A percentile compares a stretch with the other conserved stretches of the same genome.
phyloP scores from a whole-genome alignment of 1,140 invertebrate species.

The Brachionus rubens region DNA sequence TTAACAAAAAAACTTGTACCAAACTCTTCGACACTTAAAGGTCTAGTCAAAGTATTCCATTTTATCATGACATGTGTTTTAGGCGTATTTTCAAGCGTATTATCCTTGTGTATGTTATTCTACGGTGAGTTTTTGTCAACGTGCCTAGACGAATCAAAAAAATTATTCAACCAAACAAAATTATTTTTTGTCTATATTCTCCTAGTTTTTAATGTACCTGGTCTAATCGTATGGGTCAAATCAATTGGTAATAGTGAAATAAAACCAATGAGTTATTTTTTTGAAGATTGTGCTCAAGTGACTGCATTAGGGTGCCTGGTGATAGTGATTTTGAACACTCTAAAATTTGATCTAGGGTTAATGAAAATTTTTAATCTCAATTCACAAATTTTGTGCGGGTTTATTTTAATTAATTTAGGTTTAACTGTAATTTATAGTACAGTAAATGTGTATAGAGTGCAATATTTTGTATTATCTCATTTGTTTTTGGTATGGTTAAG shows the following conservation, averaged over 20 bases:
- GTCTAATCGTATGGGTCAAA: conserved; percentile 34
- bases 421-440: not conserved
- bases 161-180: conserved; percentile 7
- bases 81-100: not conserved
- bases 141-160: not conserved
- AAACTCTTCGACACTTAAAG: not conserved
- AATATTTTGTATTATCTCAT: conserved; percentile 7
- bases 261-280: not conserved
- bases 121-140: conserved; percentile 8
- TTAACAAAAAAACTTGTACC: not conserved
- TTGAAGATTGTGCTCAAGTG: conserved; percentile 5
- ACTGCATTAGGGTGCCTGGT: not conserved
- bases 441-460: conserved; percentile 10
- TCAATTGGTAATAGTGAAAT: conserved; percentile 5
- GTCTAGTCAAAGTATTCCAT: not conserved
- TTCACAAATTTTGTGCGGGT: not conserved
- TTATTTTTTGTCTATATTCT: conserved; percentile 36
- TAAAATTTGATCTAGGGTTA: not conserved
- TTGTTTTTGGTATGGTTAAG: conserved; percentile 1
- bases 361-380: conserved; percentile 4
- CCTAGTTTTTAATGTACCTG: conserved; percentile 14
- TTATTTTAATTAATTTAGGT: not conserved
- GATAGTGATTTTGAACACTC: not conserved
- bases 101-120: conserved; percentile 6
- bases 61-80: not conserved